Base-by-base conservation (phyloP, 2,113 vertebrate genomes). In the Chaenocephalus aceratus region DNA sequence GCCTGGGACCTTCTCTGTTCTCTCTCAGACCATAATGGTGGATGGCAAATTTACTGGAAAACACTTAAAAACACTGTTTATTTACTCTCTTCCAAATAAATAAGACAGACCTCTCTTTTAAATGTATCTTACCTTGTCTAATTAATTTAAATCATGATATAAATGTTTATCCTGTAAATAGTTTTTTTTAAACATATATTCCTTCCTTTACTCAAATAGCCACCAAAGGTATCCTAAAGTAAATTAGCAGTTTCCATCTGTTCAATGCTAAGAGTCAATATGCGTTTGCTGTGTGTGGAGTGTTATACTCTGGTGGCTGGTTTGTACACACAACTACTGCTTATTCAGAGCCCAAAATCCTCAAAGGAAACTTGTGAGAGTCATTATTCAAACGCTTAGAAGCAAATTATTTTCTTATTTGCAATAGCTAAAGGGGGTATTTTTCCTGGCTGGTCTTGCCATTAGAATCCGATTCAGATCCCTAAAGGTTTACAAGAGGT, bases 101-200 rank as follows among this genome's bases (percentile, higher is more conserved):
- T 7, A 41, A 41, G 6, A 41, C 7, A 7, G 36, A n/a, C 8
- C 51, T 18, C 7, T n/a, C 16, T 53, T 53, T 9, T 53, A 53
- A 45, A 1, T 48, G 4, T 64, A 45, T n/a, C 21, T 56, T 13
- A 11, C 30, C 12, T 66, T 4, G 64, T 90, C 86, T 89, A 59
- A 26, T 67, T 80, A 70, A 76, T 21, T 67, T 30, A 75, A 90
- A 86, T 81, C 66, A 82, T 56, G 18, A 15, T 64, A 63, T 91
- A 84, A 80, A 74, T 54, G 87, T 61, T 11, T 30, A 48, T 12
- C 65, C 21, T 44, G 44, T 51, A 34, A 63, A 60, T 36, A 23
- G 9, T 18, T 92, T 95, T 94, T 94, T 90, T 93, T 10, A 6
- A 6, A 23, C 93, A 21, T 14, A 41, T 45, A 75, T 48, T 34